A percentile compares a stretch with the other conserved stretches of the same genome.
These are phyloP conservation scores for Apeltes quadracus DNA, from an alignment of 2,113 vertebrate species.

Conservation along the genomic window DNA sequence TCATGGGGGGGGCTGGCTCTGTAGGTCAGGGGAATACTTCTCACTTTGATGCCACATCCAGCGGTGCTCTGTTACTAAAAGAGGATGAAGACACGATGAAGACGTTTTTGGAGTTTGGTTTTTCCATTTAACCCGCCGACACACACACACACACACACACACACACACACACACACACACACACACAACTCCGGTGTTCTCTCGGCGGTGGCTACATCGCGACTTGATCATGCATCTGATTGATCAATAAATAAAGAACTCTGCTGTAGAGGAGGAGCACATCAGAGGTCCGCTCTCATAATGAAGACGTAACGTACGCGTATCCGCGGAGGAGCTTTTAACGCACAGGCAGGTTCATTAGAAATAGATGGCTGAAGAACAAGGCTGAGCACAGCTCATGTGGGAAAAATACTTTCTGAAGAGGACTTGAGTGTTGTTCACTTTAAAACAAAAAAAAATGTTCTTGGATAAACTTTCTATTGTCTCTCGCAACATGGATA, in stretches of 20 bases:
- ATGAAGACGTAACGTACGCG: constrained; percentile 29
- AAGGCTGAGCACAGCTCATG: background rate
- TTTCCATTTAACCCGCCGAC: background rate
- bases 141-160: no score
- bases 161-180: background rate
- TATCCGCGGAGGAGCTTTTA: background rate
- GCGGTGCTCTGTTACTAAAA: constrained; percentile 47
- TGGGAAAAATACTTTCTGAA: background rate
- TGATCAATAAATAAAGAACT: constrained; percentile 53
- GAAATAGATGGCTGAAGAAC: background rate
- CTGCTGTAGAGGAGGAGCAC: constrained; percentile 12
- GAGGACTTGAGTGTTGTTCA: no score
- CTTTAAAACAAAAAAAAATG: no score
- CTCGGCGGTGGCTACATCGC: constrained; percentile 23
- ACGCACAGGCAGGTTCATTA: no score
- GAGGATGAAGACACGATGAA: constrained; percentile 39
- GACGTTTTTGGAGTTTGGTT: background rate
- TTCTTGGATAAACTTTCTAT: no score
- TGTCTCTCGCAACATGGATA: no score
- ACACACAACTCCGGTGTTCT: constrained; percentile 7
- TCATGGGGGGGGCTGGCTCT: constrained; percentile 48
- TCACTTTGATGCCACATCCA: constrained; percentile 66
- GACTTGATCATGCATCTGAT: constrained; percentile 51
- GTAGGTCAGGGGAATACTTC: constrained; percentile 43
- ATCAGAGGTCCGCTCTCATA: background rate